Evolutionary conservation across 2,113 vertebrate species (phyloP), one percentile per base, ranked within the genome.

Genomic region (Cryptotis parvus): DNA sequence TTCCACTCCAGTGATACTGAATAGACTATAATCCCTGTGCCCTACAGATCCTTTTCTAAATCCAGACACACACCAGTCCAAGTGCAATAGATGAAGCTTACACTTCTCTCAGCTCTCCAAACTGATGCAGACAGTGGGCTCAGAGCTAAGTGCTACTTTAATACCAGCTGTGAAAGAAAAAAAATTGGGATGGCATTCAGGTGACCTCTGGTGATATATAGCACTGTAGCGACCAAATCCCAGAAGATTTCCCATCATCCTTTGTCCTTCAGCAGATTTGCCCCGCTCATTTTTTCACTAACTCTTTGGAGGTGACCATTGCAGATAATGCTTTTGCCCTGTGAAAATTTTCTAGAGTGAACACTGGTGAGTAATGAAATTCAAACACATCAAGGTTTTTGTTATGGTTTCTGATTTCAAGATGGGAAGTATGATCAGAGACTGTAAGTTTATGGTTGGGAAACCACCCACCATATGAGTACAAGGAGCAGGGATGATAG

Each of bases 41-140:
- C 4, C 52, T 9, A 35, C 2, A 65, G 22, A 27, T 35, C 70
- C 83, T 7, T 39, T 14, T 1, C 27, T 37, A 82, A 41, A 76
- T 73, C 41, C 73, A 45, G 35, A 27, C 16, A 73, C 68, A 49
- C 52, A 7, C 15, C 66, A 41, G 26, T 69, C 31, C 43, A 41
- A 37, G 68, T 0, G 18, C 69, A 69, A 31, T 3, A 66, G 63
- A 45, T 66, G 29, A 41, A 69, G 41, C 5, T 49, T 83, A 14
- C 39, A 4, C 63, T 85, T 66, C 41, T 26, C 22, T 26, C 27
- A 45, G 1, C 14, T n/a, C 26, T 9, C 35, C 75, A 35, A 27
- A 2, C 3, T 26, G 0, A 29, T 39, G 18, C 69, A 26, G 39
- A 31, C 0, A 16, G 5, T 4, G 7, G 37, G 20, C 22, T 58